Evolutionary conservation across 2,797 vertebrate species (phyloP).

Genomic region (Eulemur albifrons): DNA sequence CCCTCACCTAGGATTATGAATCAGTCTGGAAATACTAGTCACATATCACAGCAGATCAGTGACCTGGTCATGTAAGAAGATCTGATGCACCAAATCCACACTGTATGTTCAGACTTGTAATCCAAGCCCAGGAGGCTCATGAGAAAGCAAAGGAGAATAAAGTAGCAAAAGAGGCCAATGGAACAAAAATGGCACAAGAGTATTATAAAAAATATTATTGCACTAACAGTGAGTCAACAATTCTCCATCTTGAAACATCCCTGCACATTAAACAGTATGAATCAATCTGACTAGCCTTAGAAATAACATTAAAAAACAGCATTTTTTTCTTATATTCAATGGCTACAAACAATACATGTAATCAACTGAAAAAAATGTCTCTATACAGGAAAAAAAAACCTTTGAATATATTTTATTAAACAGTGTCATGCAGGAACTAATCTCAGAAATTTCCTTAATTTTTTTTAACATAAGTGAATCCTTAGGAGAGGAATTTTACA

Average conservation of each 20-base stretch:
- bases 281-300: slow-evolving; percentile 15
- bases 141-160: background rate
- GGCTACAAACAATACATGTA: slow-evolving; percentile 8
- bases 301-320: background rate
- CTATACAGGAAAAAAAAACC: background rate
- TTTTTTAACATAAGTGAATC: slow-evolving; percentile 28
- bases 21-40: background rate
- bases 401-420: background rate
- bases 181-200: slow-evolving; percentile 7
- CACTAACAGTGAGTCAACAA: background rate
- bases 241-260: background rate
- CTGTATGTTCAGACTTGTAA: slow-evolving; percentile 24
- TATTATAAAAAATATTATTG: background rate
- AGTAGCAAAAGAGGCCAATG: background rate
- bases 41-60: background rate
- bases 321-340: background rate
- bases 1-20: slow-evolving; percentile 31
- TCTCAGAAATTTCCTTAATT: background rate
- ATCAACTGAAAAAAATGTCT: background rate
- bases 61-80: slow-evolving; percentile 8
- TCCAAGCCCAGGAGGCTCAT: slow-evolving; percentile 19
- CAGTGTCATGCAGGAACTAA: background rate
- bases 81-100: background rate
- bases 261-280: background rate
- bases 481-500: slow-evolving; percentile 17